These are phyloP conservation scores for Euphydryas editha DNA, from an alignment of 2,888 invertebrate species.

Conservation along the genomic window DNA sequence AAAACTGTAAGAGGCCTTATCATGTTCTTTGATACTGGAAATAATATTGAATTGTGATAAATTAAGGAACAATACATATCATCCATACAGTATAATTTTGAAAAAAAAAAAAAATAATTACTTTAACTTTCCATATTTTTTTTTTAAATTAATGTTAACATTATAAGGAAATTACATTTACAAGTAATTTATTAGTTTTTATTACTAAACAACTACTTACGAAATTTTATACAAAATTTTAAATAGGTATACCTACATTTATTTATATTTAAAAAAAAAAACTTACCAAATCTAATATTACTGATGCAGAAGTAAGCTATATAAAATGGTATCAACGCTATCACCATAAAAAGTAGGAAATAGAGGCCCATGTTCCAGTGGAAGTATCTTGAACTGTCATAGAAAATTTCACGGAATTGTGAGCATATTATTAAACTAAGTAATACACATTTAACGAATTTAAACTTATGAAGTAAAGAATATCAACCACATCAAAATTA, in stretches of 20 bases:
- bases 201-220: no score
- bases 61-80: neutral
- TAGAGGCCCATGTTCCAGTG: conserved; percentile 98
- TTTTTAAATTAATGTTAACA: no score
- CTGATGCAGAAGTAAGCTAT: conserved; percentile 97
- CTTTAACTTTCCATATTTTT: no score
- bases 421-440: no score
- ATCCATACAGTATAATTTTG: no score
- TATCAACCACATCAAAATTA: no score
- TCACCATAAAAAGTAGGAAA: conserved; percentile 95
- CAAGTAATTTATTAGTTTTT: no score
- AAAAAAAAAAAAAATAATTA: no score
- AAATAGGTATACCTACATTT: conserved; percentile 12
- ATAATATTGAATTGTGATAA: conserved; percentile 28
- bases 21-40: conserved; percentile 89
- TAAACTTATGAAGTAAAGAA: no score
- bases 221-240: no score
- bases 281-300: conserved; percentile 92
- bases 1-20: conserved; percentile 91
- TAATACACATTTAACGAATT: no score
- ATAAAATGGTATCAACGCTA: conserved; percentile 98
- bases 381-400: conserved; percentile 92
- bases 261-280: conserved; percentile 11
- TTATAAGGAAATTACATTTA: no score
- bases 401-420: neutral